These are phyloP conservation scores for Origma solitaria DNA, from an alignment of 2,113 vertebrate species.

Conservation along the genomic window DNA sequence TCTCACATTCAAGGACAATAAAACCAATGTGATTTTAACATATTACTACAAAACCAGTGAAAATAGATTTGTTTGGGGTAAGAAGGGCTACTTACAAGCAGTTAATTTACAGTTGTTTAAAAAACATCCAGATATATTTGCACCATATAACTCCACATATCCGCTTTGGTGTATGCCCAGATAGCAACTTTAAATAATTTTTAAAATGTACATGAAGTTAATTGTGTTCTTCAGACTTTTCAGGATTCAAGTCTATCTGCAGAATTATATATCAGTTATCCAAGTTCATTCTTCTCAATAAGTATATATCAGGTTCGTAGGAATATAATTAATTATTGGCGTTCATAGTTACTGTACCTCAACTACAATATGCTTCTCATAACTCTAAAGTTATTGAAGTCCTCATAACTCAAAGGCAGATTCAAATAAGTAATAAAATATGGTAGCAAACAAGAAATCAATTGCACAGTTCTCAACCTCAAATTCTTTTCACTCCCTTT, in stretches of 20 bases:
- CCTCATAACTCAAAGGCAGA: neutral
- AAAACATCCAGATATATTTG: neutral
- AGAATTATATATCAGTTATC: neutral
- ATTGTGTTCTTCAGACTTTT: neutral
- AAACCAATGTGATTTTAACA: neutral
- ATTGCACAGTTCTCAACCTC: neutral
- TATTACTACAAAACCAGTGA: neutral
- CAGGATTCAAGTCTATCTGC: neutral
- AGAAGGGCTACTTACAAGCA: neutral
- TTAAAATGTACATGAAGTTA: neutral
- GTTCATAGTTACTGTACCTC: neutral
- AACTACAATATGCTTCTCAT: neutral
- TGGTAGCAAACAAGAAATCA: neutral
- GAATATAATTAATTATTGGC: neutral
- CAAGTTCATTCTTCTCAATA: neutral
- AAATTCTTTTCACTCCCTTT: neutral
- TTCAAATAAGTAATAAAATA: neutral
- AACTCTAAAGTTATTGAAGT: neutral
- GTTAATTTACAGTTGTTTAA: neutral
- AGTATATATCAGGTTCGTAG: neutral
- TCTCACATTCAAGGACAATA: neutral
- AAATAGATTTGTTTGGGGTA: neutral
- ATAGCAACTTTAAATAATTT: neutral
- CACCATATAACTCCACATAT: neutral
- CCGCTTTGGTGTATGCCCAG: neutral